Evolutionary conservation across 2,888 invertebrate species (phyloP), one percentile per base, ranked within the genome.

Genomic region (Lutraria lutraria): DNA sequence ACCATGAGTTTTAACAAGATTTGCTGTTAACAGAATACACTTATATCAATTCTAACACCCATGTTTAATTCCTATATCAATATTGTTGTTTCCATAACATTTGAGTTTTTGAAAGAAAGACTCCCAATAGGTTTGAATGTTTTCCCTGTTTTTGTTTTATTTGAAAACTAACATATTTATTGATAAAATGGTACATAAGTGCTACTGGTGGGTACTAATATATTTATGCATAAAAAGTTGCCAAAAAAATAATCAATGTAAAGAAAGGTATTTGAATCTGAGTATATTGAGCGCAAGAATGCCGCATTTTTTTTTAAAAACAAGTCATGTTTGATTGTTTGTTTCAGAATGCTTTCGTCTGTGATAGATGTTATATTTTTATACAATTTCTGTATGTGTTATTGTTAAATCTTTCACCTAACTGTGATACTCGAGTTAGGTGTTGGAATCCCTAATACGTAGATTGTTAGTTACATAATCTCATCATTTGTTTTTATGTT

Each of bases 321-420:
- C 63, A 68, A 68, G n/a, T 68, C 6, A 25, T 68, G 63, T 25
- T 56, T 56, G 56, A 68, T 68, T 68, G 63, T 68, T 68, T 68
- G 63, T 76, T 76, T 76, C 76, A 76, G 34, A 76, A 76, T 76
- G 76, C 76, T 34, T 43, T 25, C 52, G 68, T 83, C 83, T 83
- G 83, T 83, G 83, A 83, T 83, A 83, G 16, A 43, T 43, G 68
- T 83, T 83, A 83, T 68, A 83, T 83, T 83, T 83, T 83, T 83
- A 68, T 83, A 83, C 56, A 31, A 34, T 15, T 25, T n/a, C n/a
- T 34, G 83, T 83, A 60, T 63, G 16, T 54, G 21, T 83, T 43
- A 68, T 76, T 76, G 76, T 76, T 76, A 76, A n/a, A 76, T 15
- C 76, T 31, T 15, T 34, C 76, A 31, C 76, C 76, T 76, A 76